These are phyloP conservation scores for Megaceryle torquata DNA, from an alignment of 2,113 vertebrate genomes.

Conservation along the genomic window DNA sequence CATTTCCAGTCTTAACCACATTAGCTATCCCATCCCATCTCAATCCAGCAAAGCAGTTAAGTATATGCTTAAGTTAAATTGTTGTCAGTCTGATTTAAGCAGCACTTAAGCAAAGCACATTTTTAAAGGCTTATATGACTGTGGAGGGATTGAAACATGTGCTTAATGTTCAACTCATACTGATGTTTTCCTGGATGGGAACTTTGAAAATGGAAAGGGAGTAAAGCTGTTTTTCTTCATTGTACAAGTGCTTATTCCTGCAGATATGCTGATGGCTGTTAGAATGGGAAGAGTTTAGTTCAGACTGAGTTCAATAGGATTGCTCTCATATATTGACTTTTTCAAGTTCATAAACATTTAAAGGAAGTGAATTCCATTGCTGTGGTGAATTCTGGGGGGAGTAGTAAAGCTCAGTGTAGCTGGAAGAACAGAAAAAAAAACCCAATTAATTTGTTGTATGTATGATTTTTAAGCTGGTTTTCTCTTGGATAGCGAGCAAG, in stretches of 20 bases:
- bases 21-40: neutral
- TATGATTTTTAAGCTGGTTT: neutral
- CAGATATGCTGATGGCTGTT: neutral
- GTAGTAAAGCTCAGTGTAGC: neutral
- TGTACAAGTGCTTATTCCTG: neutral
- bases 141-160: neutral
- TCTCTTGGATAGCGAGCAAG: neutral
- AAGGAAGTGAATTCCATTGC: neutral
- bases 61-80: constrained; percentile 12
- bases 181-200: neutral
- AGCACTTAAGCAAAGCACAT: neutral
- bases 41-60: constrained; percentile 4
- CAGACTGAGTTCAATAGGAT: neutral
- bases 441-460: neutral
- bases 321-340: neutral
- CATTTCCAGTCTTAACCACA: neutral
- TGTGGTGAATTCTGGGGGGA: neutral
- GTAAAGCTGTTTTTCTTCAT: neutral
- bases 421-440: neutral
- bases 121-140: neutral
- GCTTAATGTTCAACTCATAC: neutral
- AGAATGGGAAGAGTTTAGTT: neutral
- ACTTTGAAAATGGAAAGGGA: neutral
- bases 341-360: neutral
- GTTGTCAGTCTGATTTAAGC: constrained; percentile 23